Percentiles rank a stretch among this genome's conserved stretches.
Conservation (phyloP, 2,888 invertebrate species). For the Papilio gigon region DNA sequence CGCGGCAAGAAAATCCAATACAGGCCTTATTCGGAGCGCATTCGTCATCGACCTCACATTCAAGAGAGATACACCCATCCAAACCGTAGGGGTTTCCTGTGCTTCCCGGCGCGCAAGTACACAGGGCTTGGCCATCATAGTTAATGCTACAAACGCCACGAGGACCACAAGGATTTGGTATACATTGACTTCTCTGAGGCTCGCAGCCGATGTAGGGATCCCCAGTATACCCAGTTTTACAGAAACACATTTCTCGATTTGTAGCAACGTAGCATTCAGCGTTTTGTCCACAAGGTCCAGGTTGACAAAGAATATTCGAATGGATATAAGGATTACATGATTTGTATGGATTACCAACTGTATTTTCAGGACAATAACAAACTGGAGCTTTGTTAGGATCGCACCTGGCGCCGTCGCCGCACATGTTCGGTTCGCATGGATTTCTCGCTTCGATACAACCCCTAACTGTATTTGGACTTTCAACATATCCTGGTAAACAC, state of each 20-base stretch:
- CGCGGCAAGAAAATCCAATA: slow-evolving; percentile 89
- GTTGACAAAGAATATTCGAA: slow-evolving; percentile 86
- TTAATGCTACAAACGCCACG: slow-evolving; percentile 88
- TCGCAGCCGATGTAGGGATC: slow-evolving; percentile 91
- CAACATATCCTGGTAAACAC: slow-evolving; percentile 90
- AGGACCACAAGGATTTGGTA: slow-evolving; percentile 91
- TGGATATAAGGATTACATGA: slow-evolving; percentile 84
- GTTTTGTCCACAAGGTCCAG: slow-evolving; percentile 91
- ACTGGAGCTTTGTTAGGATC: slow-evolving; percentile 90
- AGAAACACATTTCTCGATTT: slow-evolving; percentile 92
- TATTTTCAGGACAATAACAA: slow-evolving; percentile 93
- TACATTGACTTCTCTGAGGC: slow-evolving; percentile 87
- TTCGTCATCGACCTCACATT: slow-evolving; percentile 91
- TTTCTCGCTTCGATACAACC: slow-evolving; percentile 91
- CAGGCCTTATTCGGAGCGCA: slow-evolving; percentile 88
- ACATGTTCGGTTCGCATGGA: slow-evolving; percentile 91
- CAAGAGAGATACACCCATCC: slow-evolving; percentile 88
- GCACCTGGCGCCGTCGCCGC: slow-evolving; percentile 89
- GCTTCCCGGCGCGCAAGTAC: slow-evolving; percentile 88
- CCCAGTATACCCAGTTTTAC: slow-evolving; percentile 88
- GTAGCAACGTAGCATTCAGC: slow-evolving; percentile 92
- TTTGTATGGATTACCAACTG: slow-evolving; percentile 91
- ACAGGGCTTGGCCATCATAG: slow-evolving; percentile 86
- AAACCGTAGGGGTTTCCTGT: slow-evolving; percentile 89
- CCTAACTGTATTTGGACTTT: slow-evolving; percentile 93